Base-by-base conservation (phyloP, 2,888 invertebrate genomes). In the Lottia scabra region DNA sequence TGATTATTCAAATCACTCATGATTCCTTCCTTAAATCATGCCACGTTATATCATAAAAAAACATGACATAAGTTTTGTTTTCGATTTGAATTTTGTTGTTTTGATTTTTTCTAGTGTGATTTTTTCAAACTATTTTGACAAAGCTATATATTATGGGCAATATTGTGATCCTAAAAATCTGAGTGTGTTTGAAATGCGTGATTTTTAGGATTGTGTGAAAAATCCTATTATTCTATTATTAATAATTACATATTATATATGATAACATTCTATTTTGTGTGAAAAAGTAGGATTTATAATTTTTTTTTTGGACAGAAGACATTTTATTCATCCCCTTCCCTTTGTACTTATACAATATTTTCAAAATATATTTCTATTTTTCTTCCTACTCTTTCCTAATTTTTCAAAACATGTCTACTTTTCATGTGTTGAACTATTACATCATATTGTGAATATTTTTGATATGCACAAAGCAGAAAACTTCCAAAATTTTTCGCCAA, bases 101-200 rank as follows among this genome's bases (percentile, higher is more conserved):
- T 69, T 62, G 67, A 63, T 74, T 68, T 64, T 68, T 72, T 72
- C 71, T 63, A 73, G 67, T 67, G 69, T 76, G 71, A 70, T 70
- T 70, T 74, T 66, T 72, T 56, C 5, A 56, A 56, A 56, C 56
- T 23, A 38, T 38, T 38, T 38, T 38, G 38, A 38, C 38, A 66
- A 63, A 72, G 65, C 63, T 72, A 70, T 74, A 72, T 77, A 72
- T 77, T 70, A 69, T 69, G 67, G 76, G 76, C 76, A 77, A 74
- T 77, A 77, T 75, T 77, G 76, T 77, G 76, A 77, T 77, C 71
- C 72, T 70, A 70, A 68, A 74, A 70, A 67, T 74, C 70, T 67
- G 67, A 63, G 72, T 72, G 74, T 72, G 71, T 68, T 68, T 72
- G 68, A 70, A 65, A 74, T 63, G 76, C 73, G 76, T 70, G 74